A percentile compares a stretch with the other conserved stretches of the same genome.
These are phyloP conservation scores for Acronicta alni DNA, from an alignment of 2,888 invertebrate genomes.

Conservation along the genomic window DNA sequence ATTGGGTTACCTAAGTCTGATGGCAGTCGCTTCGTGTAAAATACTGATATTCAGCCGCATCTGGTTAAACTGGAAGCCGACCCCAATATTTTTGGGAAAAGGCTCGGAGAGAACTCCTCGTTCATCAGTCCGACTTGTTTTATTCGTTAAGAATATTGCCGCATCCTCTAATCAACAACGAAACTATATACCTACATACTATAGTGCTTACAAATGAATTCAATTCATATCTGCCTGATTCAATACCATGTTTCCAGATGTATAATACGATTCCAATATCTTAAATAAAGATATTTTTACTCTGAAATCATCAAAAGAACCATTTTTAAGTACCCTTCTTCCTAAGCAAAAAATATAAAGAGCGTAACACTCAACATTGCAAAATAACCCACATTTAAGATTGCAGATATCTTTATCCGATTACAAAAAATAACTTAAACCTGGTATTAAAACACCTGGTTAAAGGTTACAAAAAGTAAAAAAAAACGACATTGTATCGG, in stretches of 20 bases:
- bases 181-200: no score
- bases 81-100: no score
- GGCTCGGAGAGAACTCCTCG: no score
- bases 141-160: no score
- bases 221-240: no score
- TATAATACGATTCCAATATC: conserved; percentile 13
- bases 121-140: no score
- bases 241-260: background rate
- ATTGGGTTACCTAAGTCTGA: no score
- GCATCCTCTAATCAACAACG: no score
- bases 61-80: no score
- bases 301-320: background rate
- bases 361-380: conserved; percentile 53
- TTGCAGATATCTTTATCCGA: conserved; percentile 75
- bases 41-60: no score
- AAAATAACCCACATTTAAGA: conserved; percentile 55
- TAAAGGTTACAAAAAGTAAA: conserved; percentile 70
- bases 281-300: conserved; percentile 7
- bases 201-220: no score
- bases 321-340: background rate
- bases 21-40: no score
- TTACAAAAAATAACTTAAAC: conserved; percentile 77
- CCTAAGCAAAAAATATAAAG: conserved; percentile 33
- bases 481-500: conserved; percentile 79
- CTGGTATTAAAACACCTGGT: conserved; percentile 85